These are phyloP conservation scores for Thamnaconus septentrionalis DNA, from an alignment of 2,113 vertebrate species.

Conservation along the genomic window DNA sequence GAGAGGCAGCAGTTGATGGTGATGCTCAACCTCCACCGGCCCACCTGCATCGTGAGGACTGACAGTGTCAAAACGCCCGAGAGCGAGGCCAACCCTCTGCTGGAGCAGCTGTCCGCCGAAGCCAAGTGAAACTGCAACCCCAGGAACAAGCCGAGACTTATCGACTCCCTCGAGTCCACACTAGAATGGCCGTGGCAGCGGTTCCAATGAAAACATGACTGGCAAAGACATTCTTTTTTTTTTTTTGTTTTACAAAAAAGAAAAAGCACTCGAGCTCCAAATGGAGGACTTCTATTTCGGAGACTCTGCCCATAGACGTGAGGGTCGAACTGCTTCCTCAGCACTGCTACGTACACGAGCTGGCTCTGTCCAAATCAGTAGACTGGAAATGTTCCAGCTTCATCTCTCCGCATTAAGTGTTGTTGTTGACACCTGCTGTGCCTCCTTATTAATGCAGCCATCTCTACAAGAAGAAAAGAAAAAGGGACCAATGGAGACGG, in stretches of 20 bases:
- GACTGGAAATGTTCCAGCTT: slow-evolving; percentile 49
- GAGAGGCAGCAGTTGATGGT: slow-evolving; percentile 94
- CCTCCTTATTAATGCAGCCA: slow-evolving; percentile 59
- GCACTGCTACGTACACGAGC: slow-evolving; percentile 56
- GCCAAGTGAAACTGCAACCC: slow-evolving; percentile 48
- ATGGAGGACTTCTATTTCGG: slow-evolving; percentile 51
- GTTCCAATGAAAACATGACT: slow-evolving; percentile 38
- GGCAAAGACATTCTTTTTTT: slow-evolving; percentile 24
- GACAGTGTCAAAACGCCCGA: slow-evolving; percentile 92
- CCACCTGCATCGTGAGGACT: slow-evolving; percentile 93
- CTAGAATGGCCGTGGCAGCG: slow-evolving; percentile 27
- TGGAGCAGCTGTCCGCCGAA: slow-evolving; percentile 84
- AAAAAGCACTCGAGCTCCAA: slow-evolving; percentile 68
- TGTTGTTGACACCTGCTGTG: slow-evolving; percentile 61
- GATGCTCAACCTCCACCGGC: slow-evolving; percentile 92
- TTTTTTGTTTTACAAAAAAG: slow-evolving; percentile 33
- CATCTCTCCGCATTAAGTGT: slow-evolving; percentile 48
- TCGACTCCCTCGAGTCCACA: slow-evolving; percentile 11
- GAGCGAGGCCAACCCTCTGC: slow-evolving; percentile 83
- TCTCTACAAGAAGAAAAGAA: slow-evolving; percentile 30
- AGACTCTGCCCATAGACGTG: slow-evolving; percentile 59
- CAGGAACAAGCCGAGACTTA: not conserved
- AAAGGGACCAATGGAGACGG: slow-evolving; percentile 62
- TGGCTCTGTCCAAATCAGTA: slow-evolving; percentile 60
- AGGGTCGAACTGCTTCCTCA: slow-evolving; percentile 41